Conservation (phyloP, 35 echinoderm and acorn worm species). For the Apostichopus californicus region DNA sequence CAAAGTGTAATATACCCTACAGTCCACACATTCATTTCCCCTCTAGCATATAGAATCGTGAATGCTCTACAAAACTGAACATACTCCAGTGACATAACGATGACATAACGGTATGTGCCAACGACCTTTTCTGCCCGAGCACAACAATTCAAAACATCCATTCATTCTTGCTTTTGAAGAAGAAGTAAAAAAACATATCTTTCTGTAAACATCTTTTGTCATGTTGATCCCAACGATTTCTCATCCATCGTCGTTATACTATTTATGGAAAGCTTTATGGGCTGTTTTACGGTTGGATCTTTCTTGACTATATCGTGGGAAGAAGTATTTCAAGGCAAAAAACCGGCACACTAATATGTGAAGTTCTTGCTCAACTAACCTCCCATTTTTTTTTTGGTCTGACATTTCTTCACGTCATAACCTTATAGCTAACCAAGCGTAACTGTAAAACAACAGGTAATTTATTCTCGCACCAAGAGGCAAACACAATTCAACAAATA, state of each 20-base stretch:
- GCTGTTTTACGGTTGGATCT: background rate
- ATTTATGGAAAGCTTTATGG: slow-evolving; percentile 1
- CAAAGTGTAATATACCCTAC: no score
- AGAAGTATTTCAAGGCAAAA: background rate
- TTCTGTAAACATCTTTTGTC: slow-evolving; percentile 8
- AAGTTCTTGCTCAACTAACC: background rate
- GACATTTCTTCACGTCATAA: slow-evolving; percentile 8
- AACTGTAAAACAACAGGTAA: slow-evolving; percentile 25
- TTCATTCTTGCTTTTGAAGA: background rate
- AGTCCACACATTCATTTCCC: no score
- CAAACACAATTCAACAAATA: slow-evolving; percentile 2
- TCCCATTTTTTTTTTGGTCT: background rate
- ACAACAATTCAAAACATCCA: background rate
- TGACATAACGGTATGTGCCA: background rate
- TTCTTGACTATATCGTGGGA: background rate
- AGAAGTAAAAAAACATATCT: background rate
- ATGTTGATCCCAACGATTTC: background rate
- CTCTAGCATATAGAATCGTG: no score
- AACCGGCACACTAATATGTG: background rate
- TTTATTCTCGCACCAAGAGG: slow-evolving; percentile 16
- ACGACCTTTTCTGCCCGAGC: background rate
- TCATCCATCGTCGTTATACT: background rate
- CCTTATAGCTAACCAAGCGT: slow-evolving; percentile 23
- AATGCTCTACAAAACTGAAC: no score
- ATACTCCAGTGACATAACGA: background rate